phyloP scores from a whole-genome alignment of 1,140 invertebrate genomes.

The Dufourea novaeangliae region DNA sequence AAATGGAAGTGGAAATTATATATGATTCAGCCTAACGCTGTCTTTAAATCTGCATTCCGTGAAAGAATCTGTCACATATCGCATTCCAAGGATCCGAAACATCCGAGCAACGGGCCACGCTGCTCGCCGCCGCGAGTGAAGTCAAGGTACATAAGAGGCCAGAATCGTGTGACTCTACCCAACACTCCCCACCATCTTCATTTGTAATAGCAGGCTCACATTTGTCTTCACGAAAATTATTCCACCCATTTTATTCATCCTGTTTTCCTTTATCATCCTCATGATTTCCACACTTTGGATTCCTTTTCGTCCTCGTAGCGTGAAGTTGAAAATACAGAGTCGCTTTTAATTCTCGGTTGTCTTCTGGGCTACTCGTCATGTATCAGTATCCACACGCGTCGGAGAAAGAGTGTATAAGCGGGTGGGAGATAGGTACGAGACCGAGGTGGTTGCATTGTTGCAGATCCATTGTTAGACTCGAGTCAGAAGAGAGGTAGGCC shows the following conservation, averaged over 20 bases:
- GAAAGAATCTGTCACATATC: not conserved
- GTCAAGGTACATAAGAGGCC: conserved; percentile 76
- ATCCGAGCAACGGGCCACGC: not conserved
- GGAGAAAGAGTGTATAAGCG: conserved; percentile 53
- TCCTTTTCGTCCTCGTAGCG: not conserved
- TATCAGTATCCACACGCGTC: conserved; percentile 59
- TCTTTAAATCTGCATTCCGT: no score
- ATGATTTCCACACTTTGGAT: not conserved
- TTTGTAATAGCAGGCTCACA: conserved; percentile 18
- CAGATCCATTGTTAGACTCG: conserved; percentile 65
- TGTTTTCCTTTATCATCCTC: not conserved
- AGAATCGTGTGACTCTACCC: conserved; percentile 59
- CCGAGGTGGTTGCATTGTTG: conserved; percentile 66
- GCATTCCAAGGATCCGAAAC: not conserved
- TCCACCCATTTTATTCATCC: not conserved
- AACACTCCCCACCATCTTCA: conserved; percentile 7
- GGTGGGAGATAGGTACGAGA: conserved; percentile 49
- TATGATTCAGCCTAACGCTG: not conserved
- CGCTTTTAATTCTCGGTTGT: conserved; percentile 48
- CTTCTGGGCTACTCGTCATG: conserved; percentile 41
- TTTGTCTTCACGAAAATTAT: not conserved
- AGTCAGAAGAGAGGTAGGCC: conserved; percentile 66
- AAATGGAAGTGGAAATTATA: no score
- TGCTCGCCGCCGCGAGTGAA: conserved; percentile 55
- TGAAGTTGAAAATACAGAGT: not conserved